These are phyloP conservation scores for Artemisiospiza belli DNA, from an alignment of 2,113 vertebrate species.

Conservation along the genomic window DNA sequence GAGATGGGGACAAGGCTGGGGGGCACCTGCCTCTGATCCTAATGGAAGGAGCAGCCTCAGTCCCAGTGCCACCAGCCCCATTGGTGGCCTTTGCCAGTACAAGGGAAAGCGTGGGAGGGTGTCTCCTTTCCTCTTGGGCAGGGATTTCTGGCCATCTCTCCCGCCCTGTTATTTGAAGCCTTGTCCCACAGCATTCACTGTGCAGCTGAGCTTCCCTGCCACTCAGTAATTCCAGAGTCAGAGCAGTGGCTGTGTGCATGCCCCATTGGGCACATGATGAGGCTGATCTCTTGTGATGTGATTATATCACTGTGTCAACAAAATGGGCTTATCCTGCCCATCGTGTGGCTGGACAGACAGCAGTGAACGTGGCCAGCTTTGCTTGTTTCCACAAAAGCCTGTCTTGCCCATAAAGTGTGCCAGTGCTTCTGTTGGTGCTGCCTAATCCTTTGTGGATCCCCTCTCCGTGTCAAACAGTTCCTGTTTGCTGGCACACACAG, in stretches of 20 bases:
- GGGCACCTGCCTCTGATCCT: background rate
- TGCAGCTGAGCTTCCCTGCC: background rate
- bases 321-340: conserved; percentile 9
- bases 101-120: background rate
- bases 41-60: accelerated
- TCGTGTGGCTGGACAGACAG: background rate
- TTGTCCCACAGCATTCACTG: background rate
- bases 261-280: background rate
- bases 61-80: accelerated
- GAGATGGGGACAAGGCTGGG: background rate
- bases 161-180: background rate
- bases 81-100: accelerated
- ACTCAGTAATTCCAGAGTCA: background rate
- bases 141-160: background rate
- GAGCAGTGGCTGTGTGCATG: background rate
- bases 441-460: background rate
- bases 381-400: background rate
- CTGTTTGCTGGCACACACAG: background rate
- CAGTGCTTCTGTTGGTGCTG: background rate
- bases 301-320: background rate
- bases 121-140: background rate
- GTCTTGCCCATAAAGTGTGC: background rate
- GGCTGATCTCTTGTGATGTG: conserved; percentile 36
- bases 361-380: background rate
- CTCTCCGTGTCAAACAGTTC: background rate